Percentiles rank a stretch among this genome's conserved stretches.
Evolutionary conservation across 2,888 invertebrate genomes (phyloP).

Genomic region (Himalopsyche japonica): DNA sequence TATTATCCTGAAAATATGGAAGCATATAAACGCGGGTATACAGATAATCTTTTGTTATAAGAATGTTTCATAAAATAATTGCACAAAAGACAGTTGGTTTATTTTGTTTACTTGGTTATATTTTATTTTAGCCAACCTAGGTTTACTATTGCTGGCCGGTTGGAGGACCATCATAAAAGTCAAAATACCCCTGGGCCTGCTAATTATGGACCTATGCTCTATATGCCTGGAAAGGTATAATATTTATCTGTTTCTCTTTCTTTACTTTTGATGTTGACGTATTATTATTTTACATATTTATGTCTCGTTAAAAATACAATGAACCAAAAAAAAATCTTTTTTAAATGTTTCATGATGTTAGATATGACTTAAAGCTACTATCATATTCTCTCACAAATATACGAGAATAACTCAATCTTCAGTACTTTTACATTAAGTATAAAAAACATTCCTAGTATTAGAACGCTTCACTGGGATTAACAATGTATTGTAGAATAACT

Average conservation of each 20-base stretch:
- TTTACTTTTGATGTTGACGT: neutral
- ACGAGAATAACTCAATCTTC: too few species aligned
- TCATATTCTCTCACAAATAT: too few species aligned
- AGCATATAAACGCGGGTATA: slow-evolving; percentile 50
- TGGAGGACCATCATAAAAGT: slow-evolving; percentile 43
- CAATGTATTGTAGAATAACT: too few species aligned
- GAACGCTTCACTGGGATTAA: too few species aligned
- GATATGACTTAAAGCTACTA: too few species aligned
- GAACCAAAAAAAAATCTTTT: too few species aligned
- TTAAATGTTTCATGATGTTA: too few species aligned
- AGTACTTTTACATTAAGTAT: too few species aligned
- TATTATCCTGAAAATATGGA: slow-evolving; percentile 56
- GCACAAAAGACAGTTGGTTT: neutral
- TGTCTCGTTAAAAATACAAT: too few species aligned
- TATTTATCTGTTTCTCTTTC: neutral
- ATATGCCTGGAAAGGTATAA: slow-evolving; percentile 49
- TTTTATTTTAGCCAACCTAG: slow-evolving; percentile 45
- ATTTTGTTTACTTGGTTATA: neutral
- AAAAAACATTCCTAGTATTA: too few species aligned
- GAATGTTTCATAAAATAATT: neutral
- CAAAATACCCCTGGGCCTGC: slow-evolving; percentile 51
- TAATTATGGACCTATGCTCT: slow-evolving; percentile 57
- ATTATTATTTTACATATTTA: too few species aligned
- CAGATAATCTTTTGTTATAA: neutral
- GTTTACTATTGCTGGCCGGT: slow-evolving; percentile 52